Conservation (phyloP, 2,888 invertebrate genomes). For the Eudasyphora cyanicolor region DNA sequence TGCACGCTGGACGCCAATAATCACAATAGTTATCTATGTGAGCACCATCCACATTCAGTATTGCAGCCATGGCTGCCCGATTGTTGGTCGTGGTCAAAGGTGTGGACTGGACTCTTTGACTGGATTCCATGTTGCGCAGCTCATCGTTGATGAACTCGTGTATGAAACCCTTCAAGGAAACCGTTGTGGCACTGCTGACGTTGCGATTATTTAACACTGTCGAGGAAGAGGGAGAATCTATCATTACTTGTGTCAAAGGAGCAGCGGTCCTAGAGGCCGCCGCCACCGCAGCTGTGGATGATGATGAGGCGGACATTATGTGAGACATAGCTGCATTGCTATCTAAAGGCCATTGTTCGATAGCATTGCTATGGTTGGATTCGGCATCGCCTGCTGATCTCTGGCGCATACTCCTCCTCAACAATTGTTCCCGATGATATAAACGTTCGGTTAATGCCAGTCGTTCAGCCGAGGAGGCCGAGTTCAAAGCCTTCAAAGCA, state of each 20-base stretch:
- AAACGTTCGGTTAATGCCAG: slow-evolving; percentile 74
- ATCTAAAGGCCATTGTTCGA: slow-evolving; percentile 57
- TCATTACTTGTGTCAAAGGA: slow-evolving; percentile 55
- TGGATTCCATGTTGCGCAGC: slow-evolving; percentile 63
- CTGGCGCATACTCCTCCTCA: slow-evolving; percentile 73
- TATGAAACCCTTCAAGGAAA: slow-evolving; percentile 75
- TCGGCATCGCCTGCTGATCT: slow-evolving; percentile 72
- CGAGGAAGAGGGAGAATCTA: slow-evolving; percentile 70
- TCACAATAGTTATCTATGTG: slow-evolving; percentile 77
- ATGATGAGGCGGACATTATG: slow-evolving; percentile 30
- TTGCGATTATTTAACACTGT: slow-evolving; percentile 65
- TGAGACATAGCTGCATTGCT: slow-evolving; percentile 53
- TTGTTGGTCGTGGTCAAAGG: slow-evolving; percentile 50
- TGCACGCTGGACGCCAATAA: slow-evolving; percentile 78
- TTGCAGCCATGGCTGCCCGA: slow-evolving; percentile 67
- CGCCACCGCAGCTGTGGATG: slow-evolving; percentile 37
- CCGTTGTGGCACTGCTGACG: slow-evolving; percentile 68
- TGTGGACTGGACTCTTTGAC: slow-evolving; percentile 49
- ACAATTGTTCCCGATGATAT: slow-evolving; percentile 72
- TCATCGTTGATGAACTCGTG: slow-evolving; percentile 74
- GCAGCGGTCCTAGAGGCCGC: slow-evolving; percentile 32
- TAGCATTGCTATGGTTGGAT: slow-evolving; percentile 64
- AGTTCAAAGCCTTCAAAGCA: slow-evolving; percentile 74
- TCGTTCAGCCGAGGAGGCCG: slow-evolving; percentile 70
- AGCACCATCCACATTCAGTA: slow-evolving; percentile 76